Percentiles rank a stretch among this genome's conserved stretches.
Evolutionary conservation across 2,797 vertebrate species (phyloP).

Genomic region (Sus cebifrons): DNA sequence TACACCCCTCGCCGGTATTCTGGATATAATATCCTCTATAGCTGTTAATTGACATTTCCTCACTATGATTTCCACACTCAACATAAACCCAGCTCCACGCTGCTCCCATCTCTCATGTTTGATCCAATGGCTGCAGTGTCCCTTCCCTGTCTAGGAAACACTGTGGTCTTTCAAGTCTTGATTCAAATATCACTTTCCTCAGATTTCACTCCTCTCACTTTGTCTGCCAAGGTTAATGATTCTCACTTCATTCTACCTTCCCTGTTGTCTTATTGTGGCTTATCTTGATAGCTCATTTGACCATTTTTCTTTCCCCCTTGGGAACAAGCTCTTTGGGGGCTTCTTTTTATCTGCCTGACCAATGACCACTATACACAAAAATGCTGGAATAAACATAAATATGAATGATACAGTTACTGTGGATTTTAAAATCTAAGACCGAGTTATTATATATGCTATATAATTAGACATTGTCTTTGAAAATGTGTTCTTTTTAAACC

Average conservation of each 20-base stretch:
- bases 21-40: not conserved
- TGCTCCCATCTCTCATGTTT: rapidly evolving
- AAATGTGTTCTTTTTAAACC: not conserved
- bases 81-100: too few species aligned
- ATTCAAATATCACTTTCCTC: not conserved
- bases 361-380: not conserved
- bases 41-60: not conserved
- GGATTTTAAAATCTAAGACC: slow-evolving; percentile 53
- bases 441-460: not conserved
- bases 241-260: not conserved
- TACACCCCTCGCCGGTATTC: not conserved
- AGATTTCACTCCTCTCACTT: not conserved
- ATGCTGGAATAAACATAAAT: not conserved
- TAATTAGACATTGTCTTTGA: slow-evolving; percentile 13
- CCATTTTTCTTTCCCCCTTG: not conserved
- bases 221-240: not conserved
- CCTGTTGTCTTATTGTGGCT: not conserved
- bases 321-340: not conserved
- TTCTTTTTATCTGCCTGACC: not conserved
- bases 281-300: not conserved
- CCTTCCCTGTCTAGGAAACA: not conserved
- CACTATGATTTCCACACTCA: rapidly evolving
- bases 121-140: too few species aligned
- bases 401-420: slow-evolving; percentile 10
- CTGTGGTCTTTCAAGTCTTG: not conserved